These are phyloP conservation scores for Coranthus polyacanthus DNA, from an alignment of 2,797 vertebrate genomes.

Conservation along the genomic window DNA sequence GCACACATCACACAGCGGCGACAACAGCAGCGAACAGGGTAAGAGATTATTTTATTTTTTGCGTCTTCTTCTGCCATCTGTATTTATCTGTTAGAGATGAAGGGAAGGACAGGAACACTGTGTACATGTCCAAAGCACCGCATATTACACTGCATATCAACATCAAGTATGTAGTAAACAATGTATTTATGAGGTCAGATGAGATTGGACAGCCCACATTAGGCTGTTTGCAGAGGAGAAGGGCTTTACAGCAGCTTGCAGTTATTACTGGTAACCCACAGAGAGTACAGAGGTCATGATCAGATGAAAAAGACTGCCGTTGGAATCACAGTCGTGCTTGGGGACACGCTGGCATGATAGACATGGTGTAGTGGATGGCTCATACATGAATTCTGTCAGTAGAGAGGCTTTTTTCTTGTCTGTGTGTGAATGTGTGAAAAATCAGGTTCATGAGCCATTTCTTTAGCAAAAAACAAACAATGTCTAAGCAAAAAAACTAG, in stretches of 20 bases:
- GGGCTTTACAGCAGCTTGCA: not conserved
- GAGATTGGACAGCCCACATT: constrained; percentile 1
- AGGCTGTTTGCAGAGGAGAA: not conserved
- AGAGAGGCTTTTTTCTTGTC: constrained; percentile 3
- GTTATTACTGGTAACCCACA: not conserved
- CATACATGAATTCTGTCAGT: not conserved
- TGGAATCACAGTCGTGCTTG: constrained; percentile 5
- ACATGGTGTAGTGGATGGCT: not conserved
- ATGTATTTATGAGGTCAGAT: not conserved
- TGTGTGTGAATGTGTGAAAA: not conserved
- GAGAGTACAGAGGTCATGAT: constrained; percentile 37
- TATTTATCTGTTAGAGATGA: not conserved
- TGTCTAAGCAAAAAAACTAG: not conserved
- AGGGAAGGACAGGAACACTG: not conserved
- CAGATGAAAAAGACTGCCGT: not conserved
- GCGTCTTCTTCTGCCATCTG: not conserved
- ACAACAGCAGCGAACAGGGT: constrained; percentile 99
- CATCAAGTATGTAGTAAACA: not conserved
- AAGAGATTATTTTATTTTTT: constrained; percentile 63
- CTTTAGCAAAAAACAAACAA: not conserved
- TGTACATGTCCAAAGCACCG: not conserved
- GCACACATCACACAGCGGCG: constrained; percentile 98
- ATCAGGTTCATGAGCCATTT: not conserved
- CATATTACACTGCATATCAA: not conserved
- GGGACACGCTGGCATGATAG: not conserved